Conservation (phyloP, 2,113 vertebrate genomes). For the Daphoenositta chrysoptera region DNA sequence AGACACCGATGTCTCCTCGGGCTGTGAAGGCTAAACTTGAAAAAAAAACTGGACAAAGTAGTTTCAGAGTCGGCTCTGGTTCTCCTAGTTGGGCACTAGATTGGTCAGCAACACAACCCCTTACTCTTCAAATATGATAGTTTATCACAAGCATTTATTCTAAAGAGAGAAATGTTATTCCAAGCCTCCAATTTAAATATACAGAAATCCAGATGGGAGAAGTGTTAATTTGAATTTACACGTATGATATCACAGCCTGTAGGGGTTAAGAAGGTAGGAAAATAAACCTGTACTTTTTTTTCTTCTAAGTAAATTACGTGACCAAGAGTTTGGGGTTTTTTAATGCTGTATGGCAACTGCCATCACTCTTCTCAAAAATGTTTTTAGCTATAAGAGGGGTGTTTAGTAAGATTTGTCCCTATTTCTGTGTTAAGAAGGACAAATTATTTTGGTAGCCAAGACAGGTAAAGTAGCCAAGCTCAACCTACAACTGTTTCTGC, state of each 20-base stretch:
- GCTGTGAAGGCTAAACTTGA: not conserved
- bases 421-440: not conserved
- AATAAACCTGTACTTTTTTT: not conserved
- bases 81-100: not conserved
- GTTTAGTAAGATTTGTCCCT: not conserved
- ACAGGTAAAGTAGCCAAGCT: not conserved
- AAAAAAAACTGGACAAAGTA: not conserved
- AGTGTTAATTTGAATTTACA: constrained; percentile 27
- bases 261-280: not conserved
- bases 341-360: not conserved
- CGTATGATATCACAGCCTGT: not conserved
- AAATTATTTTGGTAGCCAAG: not conserved
- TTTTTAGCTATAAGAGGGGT: not conserved
- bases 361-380: not conserved
- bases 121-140: not conserved
- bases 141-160: not conserved
- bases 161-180: not conserved
- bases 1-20: rapidly evolving
- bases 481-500: not conserved
- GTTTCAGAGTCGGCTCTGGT: not conserved
- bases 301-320: not conserved
- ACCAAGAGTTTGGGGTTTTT: not conserved
- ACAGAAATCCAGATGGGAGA: constrained; percentile 2
- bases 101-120: not conserved
- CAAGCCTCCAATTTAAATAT: not conserved